Evolutionary conservation across 2,797 vertebrate genomes (phyloP), one percentile per base, ranked within the genome.

Genomic region (Chaunax sp.): DNA sequence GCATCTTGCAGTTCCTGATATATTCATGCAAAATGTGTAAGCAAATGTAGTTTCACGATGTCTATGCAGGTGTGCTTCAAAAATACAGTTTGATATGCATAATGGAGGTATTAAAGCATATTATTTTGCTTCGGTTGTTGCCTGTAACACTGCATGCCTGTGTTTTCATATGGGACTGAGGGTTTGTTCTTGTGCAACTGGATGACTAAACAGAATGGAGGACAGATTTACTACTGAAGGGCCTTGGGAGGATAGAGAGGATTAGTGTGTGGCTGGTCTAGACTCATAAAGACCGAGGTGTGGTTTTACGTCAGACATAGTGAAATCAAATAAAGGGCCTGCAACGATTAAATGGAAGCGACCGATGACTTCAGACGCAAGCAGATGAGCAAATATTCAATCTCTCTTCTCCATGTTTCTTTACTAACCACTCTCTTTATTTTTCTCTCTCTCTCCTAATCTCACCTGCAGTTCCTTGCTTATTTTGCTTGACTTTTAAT

Each of bases 381-480:
- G 44, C 57, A 60, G 50, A 66, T 70, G 26, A 70, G 2, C 50
- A 6, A 41, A 47, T 45, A 62, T 58, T 58, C 44, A 25, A 10
- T 76, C 71, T 77, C 64, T 69, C 60, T 46, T 5, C 55, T 70
- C 59, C 40, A 18, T 79, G 53, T 80, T 55, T 69, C 37, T 73
- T 45, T 54, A 78, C 73, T 84, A 82, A 88, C 77, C 35, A 37
- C 66, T 82, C 44, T 77, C 70, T 79, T 75, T 86, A 64, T 82
- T 68, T 85, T 88, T 77, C 83, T 86, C 79, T 77, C 83, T 86
- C 79, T 88, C 69, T 84, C 72, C 78, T 59, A 37, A 63, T 82
- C 55, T 68, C 77, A 25, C 78, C 50, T 84, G 71, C 63, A 72
- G 23, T 71, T 33, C 25, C 63, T 40, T 33, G 25, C 63, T 54